Percentiles rank a stretch among this genome's conserved stretches.
These are phyloP conservation scores for Anagyrus pseudococci DNA, from an alignment of 2,888 invertebrate species.

Conservation along the genomic window DNA sequence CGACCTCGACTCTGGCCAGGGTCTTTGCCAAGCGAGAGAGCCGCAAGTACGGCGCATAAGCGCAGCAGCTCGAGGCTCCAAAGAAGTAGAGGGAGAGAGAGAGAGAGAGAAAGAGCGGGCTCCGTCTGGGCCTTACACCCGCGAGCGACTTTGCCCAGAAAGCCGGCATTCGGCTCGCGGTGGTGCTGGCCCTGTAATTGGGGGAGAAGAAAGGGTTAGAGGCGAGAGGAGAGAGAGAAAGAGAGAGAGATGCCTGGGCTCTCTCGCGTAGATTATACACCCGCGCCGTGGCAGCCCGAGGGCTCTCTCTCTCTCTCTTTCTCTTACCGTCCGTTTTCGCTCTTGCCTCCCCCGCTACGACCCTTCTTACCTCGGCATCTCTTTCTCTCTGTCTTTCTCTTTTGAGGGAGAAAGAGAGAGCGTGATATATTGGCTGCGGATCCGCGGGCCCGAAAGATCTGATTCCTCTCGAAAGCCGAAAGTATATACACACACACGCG, in stretches of 20 bases:
- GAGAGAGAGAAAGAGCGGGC: too few species aligned
- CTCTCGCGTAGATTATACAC: slow-evolving; percentile 64
- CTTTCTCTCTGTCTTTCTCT: too few species aligned
- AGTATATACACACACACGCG: slow-evolving; percentile 41
- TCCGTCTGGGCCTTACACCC: neutral
- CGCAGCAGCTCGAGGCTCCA: too few species aligned
- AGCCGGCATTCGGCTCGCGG: neutral
- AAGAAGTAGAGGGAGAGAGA: too few species aligned
- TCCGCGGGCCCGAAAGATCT: neutral
- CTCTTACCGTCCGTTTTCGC: too few species aligned
- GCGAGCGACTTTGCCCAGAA: too few species aligned
- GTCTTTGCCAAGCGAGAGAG: too few species aligned
- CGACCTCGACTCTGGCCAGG: too few species aligned
- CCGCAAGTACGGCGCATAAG: too few species aligned
- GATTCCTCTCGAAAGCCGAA: neutral
- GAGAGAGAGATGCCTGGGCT: too few species aligned
- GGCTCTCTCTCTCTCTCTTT: neutral
- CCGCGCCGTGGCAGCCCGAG: slow-evolving; percentile 48
- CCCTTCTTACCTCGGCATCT: neutral
- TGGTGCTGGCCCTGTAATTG: slow-evolving; percentile 62
- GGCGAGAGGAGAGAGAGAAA: too few species aligned
- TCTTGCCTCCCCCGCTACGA: neutral
- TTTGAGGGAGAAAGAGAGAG: too few species aligned
- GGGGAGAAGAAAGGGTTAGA: slow-evolving; percentile 40
- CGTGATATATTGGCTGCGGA: slow-evolving; percentile 59